phyloP scores from a whole-genome alignment of 1,140 invertebrate species.

The Galleria mellonella region DNA sequence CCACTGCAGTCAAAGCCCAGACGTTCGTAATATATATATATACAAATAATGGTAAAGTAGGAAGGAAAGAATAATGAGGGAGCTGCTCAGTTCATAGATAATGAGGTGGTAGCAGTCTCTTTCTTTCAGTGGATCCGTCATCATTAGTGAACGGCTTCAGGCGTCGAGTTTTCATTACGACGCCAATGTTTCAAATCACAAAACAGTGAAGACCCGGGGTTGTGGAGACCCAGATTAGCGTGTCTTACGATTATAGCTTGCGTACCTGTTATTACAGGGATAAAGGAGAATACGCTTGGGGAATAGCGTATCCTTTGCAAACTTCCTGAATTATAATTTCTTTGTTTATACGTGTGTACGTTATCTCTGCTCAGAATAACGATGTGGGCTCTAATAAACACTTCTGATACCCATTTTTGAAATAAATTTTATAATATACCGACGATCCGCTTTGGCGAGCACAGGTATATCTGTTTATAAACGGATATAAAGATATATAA shows the following conservation, averaged over 20 bases:
- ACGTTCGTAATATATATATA: slow-evolving; percentile 20
- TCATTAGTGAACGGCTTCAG: slow-evolving; percentile 53
- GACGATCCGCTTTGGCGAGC: no score
- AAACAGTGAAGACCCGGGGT: slow-evolving; percentile 13
- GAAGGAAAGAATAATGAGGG: slow-evolving; percentile 34
- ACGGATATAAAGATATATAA: no score
- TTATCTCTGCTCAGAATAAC: no score
- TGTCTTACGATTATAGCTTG: slow-evolving; percentile 15
- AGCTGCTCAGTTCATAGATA: slow-evolving; percentile 53
- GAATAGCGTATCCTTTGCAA: no score
- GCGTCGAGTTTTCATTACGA: slow-evolving; percentile 58
- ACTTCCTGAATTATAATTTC: no score
- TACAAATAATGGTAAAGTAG: slow-evolving; percentile 27
- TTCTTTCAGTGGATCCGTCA: slow-evolving; percentile 63
- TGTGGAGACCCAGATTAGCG: slow-evolving; percentile 16
- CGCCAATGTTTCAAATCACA: slow-evolving; percentile 55
- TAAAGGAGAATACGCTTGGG: background rate
- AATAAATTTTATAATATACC: no score
- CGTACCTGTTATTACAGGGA: background rate
- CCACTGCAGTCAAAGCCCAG: background rate
- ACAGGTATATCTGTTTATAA: no score
- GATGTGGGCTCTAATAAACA: no score
- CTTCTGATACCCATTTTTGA: no score
- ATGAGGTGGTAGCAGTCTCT: slow-evolving; percentile 46
- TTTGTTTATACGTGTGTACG: no score